phyloP scores from a whole-genome alignment of 2,888 invertebrate genomes.

The Habrosyne pyritoides region DNA sequence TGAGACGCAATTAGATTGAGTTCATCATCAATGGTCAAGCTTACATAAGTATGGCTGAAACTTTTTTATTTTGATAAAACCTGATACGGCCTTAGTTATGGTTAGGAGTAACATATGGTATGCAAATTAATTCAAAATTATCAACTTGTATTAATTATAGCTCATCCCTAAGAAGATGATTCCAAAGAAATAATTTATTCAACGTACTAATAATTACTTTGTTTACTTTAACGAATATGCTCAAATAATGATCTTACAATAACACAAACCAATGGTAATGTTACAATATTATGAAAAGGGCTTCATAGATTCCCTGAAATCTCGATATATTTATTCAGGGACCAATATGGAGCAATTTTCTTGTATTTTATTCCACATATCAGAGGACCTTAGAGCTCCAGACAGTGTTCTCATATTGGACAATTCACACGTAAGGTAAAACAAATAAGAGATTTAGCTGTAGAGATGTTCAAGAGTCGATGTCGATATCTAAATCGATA shows the following conservation, averaged over 20 bases:
- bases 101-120: neutral
- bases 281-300: neutral
- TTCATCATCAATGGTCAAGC: too few species aligned
- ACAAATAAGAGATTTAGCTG: slow-evolving; percentile 47
- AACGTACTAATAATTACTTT: too few species aligned
- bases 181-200: too few species aligned
- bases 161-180: too few species aligned
- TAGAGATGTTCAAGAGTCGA: neutral
- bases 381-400: slow-evolving; percentile 41
- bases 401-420: slow-evolving; percentile 44
- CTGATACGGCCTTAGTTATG: neutral
- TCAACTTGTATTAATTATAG: too few species aligned
- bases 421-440: slow-evolving; percentile 62
- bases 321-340: slow-evolving; percentile 47
- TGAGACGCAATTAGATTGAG: neutral
- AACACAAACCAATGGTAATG: neutral
- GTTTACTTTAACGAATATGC: too few species aligned
- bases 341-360: slow-evolving; percentile 34
- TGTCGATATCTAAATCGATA: neutral
- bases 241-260: neutral
- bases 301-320: slow-evolving; percentile 10
- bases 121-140: neutral
- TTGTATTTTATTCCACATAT: slow-evolving; percentile 51
- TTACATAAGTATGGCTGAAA: too few species aligned
- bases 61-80: neutral